phyloP scores from a whole-genome alignment of 2,888 invertebrate genomes.

The Tachina grossa region DNA sequence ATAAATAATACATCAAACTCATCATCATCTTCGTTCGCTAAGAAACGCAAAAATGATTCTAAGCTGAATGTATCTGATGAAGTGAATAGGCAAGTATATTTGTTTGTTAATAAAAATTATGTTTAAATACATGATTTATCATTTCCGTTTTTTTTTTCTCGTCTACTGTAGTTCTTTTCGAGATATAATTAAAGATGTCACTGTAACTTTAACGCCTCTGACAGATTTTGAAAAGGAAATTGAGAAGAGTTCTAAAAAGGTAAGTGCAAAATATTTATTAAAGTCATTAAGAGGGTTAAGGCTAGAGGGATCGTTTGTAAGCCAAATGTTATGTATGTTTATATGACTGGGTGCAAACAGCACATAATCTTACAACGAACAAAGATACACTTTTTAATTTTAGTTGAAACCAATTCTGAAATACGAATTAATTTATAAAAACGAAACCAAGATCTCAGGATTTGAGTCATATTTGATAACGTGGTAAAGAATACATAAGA shows the following conservation, averaged over 20 bases:
- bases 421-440: too few species aligned
- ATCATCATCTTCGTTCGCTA: slow-evolving; percentile 73
- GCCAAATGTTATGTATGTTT: too few species aligned
- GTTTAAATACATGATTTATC: too few species aligned
- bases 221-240: slow-evolving; percentile 81
- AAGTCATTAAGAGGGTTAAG: neutral
- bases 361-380: too few species aligned
- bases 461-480: too few species aligned
- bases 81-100: slow-evolving; percentile 78
- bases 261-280: slow-evolving; percentile 73
- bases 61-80: slow-evolving; percentile 78
- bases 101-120: neutral
- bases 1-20: slow-evolving; percentile 58
- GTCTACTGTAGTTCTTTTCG: slow-evolving; percentile 77
- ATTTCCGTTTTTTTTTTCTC: neutral
- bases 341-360: too few species aligned
- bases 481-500: too few species aligned
- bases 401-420: too few species aligned
- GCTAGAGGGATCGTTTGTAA: neutral
- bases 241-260: slow-evolving; percentile 81
- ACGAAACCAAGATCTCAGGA: too few species aligned
- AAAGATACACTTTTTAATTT: too few species aligned
- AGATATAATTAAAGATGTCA: slow-evolving; percentile 82
- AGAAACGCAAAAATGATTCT: slow-evolving; percentile 81
- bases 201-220: slow-evolving; percentile 81